These are phyloP conservation scores for Pterostichus madidus DNA, from an alignment of 2,888 invertebrate genomes.

Conservation along the genomic window DNA sequence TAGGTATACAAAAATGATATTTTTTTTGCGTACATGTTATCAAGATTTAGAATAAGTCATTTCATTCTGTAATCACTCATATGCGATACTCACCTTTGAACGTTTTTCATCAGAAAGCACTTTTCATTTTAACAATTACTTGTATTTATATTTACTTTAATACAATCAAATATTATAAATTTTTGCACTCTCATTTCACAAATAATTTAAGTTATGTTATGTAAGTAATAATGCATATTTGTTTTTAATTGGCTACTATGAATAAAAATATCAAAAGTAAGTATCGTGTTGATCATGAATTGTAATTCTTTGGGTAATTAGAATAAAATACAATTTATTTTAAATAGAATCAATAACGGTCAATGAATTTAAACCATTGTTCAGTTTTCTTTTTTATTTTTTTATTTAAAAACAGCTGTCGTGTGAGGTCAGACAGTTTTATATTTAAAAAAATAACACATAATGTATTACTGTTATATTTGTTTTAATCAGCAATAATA, in stretches of 20 bases:
- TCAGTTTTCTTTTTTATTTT: background rate
- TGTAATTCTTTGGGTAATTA: constrained; percentile 40
- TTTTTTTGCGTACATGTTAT: background rate
- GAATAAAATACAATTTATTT: constrained; percentile 26
- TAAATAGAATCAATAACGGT: constrained; percentile 19
- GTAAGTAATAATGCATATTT: constrained; percentile 38
- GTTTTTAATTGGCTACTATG: constrained; percentile 52
- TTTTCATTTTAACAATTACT: constrained; percentile 9
- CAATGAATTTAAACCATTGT: background rate
- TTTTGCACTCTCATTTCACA: constrained; percentile 26
- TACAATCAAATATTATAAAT: constrained; percentile 1
- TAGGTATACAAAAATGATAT: constrained; percentile 30
- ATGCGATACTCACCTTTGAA: constrained; percentile 27
- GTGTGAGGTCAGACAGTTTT: background rate
- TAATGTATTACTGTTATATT: constrained; percentile 15
- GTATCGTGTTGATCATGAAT: constrained; percentile 23
- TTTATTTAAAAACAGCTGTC: constrained; percentile 6
- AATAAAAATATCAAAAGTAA: constrained; percentile 49
- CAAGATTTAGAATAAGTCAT: constrained; percentile 3
- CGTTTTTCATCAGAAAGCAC: background rate
- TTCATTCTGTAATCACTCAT: constrained; percentile 16
- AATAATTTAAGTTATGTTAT: constrained; percentile 36
- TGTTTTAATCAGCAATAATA: constrained; percentile 22
- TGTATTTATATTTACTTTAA: background rate
- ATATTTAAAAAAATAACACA: background rate